Percentiles rank a stretch among this genome's conserved stretches.
phyloP scores from a whole-genome alignment of 2,113 vertebrate genomes.

The Lagopus muta region DNA sequence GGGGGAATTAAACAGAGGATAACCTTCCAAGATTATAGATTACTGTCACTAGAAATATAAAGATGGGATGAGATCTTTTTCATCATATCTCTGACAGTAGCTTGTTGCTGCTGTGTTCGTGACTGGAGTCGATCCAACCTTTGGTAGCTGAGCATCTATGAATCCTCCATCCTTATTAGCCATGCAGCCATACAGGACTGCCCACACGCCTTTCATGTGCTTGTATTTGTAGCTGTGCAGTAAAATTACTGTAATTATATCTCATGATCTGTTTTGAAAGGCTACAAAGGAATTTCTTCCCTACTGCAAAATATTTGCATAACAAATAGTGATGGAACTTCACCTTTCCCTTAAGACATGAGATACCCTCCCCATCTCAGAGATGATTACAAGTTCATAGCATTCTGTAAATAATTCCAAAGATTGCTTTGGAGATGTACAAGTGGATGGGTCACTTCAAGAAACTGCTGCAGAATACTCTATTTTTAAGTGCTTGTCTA shows the following conservation, averaged over 20 bases:
- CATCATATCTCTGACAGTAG: background rate
- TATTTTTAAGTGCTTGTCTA: background rate
- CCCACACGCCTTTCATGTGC: background rate
- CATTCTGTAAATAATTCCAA: background rate
- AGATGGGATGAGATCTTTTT: background rate
- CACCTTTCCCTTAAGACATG: background rate
- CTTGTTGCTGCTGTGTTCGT: background rate
- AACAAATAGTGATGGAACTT: background rate
- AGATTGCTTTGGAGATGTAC: background rate
- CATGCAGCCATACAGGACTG: background rate
- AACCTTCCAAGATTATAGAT: background rate
- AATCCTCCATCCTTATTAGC: background rate
- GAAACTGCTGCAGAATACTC: background rate
- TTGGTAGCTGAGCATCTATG: background rate
- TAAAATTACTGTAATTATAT: slow-evolving; percentile 41
- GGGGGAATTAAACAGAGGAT: background rate
- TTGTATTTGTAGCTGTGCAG: background rate
- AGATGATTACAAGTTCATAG: background rate
- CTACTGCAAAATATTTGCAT: slow-evolving; percentile 51
- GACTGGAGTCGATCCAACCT: background rate
- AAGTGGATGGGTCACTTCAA: background rate
- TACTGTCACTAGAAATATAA: background rate
- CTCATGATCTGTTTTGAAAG: background rate
- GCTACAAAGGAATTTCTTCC: background rate
- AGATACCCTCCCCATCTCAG: background rate